phyloP scores from a whole-genome alignment of 2,888 invertebrate species.

The Phytoseiulus persimilis region DNA sequence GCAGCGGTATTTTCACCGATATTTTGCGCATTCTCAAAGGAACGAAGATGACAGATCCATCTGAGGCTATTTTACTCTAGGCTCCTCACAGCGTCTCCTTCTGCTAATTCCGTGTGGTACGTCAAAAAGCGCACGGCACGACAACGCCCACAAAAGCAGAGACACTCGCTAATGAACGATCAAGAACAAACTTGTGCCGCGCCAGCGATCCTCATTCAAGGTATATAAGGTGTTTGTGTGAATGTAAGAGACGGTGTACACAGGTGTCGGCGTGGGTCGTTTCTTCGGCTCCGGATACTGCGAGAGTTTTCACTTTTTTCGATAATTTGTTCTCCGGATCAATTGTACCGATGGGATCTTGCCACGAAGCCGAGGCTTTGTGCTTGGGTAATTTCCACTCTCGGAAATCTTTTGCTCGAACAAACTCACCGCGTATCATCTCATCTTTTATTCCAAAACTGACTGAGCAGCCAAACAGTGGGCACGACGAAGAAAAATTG shows the following conservation, averaged over 20 bases:
- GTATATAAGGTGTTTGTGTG: not conserved
- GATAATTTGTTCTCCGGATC: no score
- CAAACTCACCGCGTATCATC: not conserved
- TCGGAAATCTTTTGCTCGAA: no score
- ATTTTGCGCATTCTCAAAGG: not conserved
- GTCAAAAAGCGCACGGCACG: not conserved
- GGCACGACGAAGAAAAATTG: not conserved
- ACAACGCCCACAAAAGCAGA: not conserved
- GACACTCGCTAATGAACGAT: not conserved
- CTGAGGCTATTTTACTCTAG: not conserved
- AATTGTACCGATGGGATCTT: no score
- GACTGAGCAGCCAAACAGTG: slow-evolving; percentile 5
- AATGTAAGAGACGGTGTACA: not conserved
- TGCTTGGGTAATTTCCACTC: no score
- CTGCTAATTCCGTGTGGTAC: not conserved
- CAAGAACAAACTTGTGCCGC: not conserved
- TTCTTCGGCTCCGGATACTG: not conserved
- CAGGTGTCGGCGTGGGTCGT: not conserved
- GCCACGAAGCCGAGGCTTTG: no score
- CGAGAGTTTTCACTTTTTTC: not conserved
- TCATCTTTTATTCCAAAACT: not conserved
- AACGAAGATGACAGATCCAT: not conserved
- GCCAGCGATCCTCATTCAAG: not conserved
- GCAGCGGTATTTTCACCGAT: not conserved
- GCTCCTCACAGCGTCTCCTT: not conserved